These are phyloP conservation scores for Achatina immaculata DNA, from an alignment of 1,140 invertebrate species.

Conservation along the genomic window DNA sequence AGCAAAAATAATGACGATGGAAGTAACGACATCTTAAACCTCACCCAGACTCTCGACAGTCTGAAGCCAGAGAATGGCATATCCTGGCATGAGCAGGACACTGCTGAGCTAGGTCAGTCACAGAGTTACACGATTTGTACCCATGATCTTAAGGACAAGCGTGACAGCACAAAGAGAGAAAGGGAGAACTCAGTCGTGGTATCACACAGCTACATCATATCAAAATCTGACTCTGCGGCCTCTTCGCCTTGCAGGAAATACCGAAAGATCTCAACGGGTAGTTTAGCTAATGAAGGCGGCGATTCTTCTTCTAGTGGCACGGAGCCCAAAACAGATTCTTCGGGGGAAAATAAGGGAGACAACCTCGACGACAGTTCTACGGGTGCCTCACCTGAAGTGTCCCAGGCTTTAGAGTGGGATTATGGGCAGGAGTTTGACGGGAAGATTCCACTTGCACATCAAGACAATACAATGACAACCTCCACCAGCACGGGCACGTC, in stretches of 20 bases:
- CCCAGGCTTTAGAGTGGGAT: slow-evolving; percentile 47
- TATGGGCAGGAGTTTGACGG: slow-evolving; percentile 46
- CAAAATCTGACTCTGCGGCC: slow-evolving; percentile 7
- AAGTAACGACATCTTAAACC: not conserved
- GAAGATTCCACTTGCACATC: slow-evolving; percentile 35
- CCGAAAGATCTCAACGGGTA: slow-evolving; percentile 25
- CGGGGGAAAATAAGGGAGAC: slow-evolving; percentile 9
- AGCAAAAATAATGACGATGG: slow-evolving; percentile 14
- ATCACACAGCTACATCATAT: slow-evolving; percentile 31
- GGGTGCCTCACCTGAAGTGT: slow-evolving; percentile 42
- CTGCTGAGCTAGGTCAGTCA: not conserved
- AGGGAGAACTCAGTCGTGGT: not conserved
- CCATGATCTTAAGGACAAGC: not conserved
- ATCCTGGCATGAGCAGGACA: not conserved
- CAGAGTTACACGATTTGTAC: slow-evolving; percentile 20
- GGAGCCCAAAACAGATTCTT: slow-evolving; percentile 23
- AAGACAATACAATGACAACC: slow-evolving; percentile 37
- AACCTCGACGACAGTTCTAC: slow-evolving; percentile 43
- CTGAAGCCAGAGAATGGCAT: not conserved
- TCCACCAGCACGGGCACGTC: slow-evolving; percentile 42
- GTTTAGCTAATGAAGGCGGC: slow-evolving; percentile 21
- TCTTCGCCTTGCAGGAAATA: slow-evolving; percentile 17
- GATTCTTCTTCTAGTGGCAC: slow-evolving; percentile 39
- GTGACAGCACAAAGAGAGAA: slow-evolving; percentile 12
- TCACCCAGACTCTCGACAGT: slow-evolving; percentile 4